Evolutionary conservation across 2,797 vertebrate species (phyloP).

Genomic region (Macrochelys suwanniensis): DNA sequence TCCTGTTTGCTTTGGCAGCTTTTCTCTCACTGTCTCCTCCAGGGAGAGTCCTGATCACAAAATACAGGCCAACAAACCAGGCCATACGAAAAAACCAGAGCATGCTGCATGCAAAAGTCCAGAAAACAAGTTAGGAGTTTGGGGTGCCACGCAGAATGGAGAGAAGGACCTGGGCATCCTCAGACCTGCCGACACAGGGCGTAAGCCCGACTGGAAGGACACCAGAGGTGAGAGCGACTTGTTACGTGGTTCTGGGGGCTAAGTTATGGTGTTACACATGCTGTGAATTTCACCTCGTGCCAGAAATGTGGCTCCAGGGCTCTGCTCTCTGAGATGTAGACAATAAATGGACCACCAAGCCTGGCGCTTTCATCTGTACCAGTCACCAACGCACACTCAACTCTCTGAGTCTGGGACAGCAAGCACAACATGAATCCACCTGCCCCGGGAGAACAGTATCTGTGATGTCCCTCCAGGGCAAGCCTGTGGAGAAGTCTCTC

Average conservation of each 20-base stretch:
- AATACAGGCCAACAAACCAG: constrained; percentile 48
- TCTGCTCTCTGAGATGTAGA: not conserved
- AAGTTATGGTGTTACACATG: fast-evolving
- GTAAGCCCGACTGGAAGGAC: constrained; percentile 33
- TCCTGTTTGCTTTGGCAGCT: constrained; percentile 51
- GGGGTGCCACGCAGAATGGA: not conserved
- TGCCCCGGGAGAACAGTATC: not conserved
- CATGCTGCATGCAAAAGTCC: constrained; percentile 43
- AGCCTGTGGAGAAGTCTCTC: fast-evolving
- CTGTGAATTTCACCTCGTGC: no score
- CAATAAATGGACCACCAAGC: not conserved
- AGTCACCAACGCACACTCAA: fast-evolving
- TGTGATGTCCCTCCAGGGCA: not conserved
- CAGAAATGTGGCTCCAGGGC: not conserved
- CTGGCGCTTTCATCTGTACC: not conserved
- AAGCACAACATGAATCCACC: not conserved
- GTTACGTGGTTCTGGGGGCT: not conserved
- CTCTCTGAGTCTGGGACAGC: not conserved
- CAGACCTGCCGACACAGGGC: constrained; percentile 5
- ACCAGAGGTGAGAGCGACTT: constrained; percentile 60
- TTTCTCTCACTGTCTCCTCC: not conserved
- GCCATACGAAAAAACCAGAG: not conserved
- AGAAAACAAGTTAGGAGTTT: not conserved
- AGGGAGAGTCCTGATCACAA: constrained; percentile 61
- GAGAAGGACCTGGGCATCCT: not conserved